A percentile compares a stretch with the other conserved stretches of the same genome.
Evolutionary conservation across 2,888 invertebrate genomes (phyloP).

Genomic region (Portevinia maculata): DNA sequence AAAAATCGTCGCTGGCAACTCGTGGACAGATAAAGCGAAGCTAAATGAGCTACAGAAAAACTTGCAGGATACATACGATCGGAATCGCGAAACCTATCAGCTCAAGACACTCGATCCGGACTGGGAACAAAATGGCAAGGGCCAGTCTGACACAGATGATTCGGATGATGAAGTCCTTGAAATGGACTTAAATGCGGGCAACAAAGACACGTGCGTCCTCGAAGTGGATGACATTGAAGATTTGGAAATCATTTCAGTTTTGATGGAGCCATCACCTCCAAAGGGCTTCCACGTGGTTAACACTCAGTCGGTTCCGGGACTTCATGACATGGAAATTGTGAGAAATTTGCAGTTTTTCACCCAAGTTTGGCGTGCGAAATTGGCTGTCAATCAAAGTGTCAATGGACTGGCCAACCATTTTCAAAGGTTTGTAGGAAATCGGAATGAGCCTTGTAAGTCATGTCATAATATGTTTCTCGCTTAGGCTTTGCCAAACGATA

Average conservation of each 20-base stretch:
- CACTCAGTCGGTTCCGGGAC: slow-evolving; percentile 89
- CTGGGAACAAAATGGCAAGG: slow-evolving; percentile 72
- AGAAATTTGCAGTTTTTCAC: slow-evolving; percentile 92
- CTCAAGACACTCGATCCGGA: slow-evolving; percentile 84
- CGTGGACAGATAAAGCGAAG: slow-evolving; percentile 86
- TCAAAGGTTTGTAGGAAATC: slow-evolving; percentile 80
- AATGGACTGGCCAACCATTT: slow-evolving; percentile 85
- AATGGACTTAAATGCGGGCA: slow-evolving; percentile 88
- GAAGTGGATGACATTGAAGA: slow-evolving; percentile 94
- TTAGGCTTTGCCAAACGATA: slow-evolving; percentile 87
- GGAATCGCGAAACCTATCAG: slow-evolving; percentile 89
- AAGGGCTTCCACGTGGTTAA: slow-evolving; percentile 91
- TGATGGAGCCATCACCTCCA: slow-evolving; percentile 90
- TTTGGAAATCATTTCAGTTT: slow-evolving; percentile 88
- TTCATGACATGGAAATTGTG: slow-evolving; percentile 87
- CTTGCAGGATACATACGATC: slow-evolving; percentile 87
- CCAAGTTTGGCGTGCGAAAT: slow-evolving; percentile 89
- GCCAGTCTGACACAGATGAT: slow-evolving; percentile 86
- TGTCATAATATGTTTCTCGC: slow-evolving; percentile 6
- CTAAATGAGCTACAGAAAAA: slow-evolving; percentile 88
- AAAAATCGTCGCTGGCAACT: slow-evolving; percentile 87
- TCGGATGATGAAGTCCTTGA: slow-evolving; percentile 87
- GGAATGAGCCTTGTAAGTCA: neutral
- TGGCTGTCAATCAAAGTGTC: slow-evolving; percentile 83
- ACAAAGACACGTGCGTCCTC: slow-evolving; percentile 91